Evolutionary conservation across 1,140 invertebrate genomes (phyloP).

Genomic region (Hetaerina americana): DNA sequence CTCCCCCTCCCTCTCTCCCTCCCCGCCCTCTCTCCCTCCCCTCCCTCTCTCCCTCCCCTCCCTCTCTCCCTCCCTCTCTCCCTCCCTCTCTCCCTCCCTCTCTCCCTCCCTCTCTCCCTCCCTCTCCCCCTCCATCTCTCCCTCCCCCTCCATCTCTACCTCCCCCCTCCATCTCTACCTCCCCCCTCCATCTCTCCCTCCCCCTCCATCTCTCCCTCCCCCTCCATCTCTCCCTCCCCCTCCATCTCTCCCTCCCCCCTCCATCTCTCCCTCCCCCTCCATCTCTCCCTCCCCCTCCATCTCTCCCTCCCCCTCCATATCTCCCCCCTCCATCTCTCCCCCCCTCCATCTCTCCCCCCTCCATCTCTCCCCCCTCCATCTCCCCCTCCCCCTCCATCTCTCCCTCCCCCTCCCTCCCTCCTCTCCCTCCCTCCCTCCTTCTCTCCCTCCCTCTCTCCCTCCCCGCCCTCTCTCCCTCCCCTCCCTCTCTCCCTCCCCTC

Average conservation of each 20-base stretch:
- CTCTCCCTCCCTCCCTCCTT: not conserved
- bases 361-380: not conserved
- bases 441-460: not conserved
- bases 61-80: no score
- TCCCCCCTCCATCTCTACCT: constrained; percentile 18
- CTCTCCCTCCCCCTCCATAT: not conserved
- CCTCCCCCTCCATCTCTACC: constrained; percentile 6
- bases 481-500: not conserved
- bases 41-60: no score
- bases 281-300: not conserved
- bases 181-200: constrained; percentile 28
- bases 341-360: not conserved
- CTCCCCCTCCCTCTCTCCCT: no score
- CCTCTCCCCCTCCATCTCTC: constrained; percentile 12
- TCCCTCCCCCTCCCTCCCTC: not conserved
- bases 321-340: not conserved
- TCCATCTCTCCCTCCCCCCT: not conserved
- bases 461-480: not conserved
- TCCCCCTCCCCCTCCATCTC: constrained; percentile 8
- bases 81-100: no score
- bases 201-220: constrained; percentile 20
- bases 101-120: no score
- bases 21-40: no score
- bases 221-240: not conserved
- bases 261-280: not conserved